Percentiles rank a stretch among this genome's conserved stretches.
phyloP scores from a whole-genome alignment of 2,888 invertebrate species.

The Pristionchus fissidentatus region DNA sequence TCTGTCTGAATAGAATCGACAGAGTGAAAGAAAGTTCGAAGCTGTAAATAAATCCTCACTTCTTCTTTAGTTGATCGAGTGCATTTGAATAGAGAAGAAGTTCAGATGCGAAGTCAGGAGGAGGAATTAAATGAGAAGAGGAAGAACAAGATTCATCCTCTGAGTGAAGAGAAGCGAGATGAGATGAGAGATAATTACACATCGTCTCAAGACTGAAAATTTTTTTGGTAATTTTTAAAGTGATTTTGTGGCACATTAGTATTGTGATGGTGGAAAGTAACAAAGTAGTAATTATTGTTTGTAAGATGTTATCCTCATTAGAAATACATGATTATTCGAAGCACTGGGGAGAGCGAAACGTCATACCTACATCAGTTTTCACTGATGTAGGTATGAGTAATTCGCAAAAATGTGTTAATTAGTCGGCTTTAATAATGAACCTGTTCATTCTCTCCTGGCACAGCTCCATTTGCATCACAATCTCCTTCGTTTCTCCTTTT shows the following conservation, averaged over 20 bases:
- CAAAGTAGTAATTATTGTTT: background rate
- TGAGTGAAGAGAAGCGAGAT: constrained; percentile 56
- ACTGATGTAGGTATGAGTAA: background rate
- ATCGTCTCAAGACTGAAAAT: constrained; percentile 60
- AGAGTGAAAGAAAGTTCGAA: no score
- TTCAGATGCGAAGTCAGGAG: constrained; percentile 63
- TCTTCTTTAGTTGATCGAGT: constrained; percentile 57
- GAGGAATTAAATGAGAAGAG: background rate
- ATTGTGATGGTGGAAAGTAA: background rate
- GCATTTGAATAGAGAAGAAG: constrained; percentile 61
- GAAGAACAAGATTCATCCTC: constrained; percentile 44
- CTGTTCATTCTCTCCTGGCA: constrained; percentile 66
- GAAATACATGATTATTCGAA: no score
- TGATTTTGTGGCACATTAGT: background rate
- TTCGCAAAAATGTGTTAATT: background rate
- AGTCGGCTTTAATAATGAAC: no score
- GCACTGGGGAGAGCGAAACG: no score
- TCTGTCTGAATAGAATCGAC: no score
- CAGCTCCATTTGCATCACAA: constrained; percentile 61
- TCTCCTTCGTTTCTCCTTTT: constrained; percentile 55
- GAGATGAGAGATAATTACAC: constrained; percentile 64
- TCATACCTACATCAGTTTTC: no score
- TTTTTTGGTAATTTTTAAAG: no score
- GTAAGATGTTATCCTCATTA: background rate
- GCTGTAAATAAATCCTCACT: constrained; percentile 42